Evolutionary conservation across 2,888 invertebrate species (phyloP), one percentile per base, ranked within the genome.

Genomic region (Epistrophella euchroma): DNA sequence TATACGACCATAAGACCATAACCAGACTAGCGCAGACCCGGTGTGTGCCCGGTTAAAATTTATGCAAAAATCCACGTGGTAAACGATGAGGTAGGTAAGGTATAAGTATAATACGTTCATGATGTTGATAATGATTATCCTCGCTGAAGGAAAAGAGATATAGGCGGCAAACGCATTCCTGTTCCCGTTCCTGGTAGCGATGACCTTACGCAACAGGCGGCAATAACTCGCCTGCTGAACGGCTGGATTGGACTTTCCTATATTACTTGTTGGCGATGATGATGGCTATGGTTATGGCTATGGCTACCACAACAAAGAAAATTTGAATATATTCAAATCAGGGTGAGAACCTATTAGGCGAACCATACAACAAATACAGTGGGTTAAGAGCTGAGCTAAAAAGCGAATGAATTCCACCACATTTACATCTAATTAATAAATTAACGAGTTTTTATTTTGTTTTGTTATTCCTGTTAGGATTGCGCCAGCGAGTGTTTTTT

Each of bases 51-150:
- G 83, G 83, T 77, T 35, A 52, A 87, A 87, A 87, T 87, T 87
- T 87, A 87, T 87, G 87, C 87, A 79, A 87, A 87, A 83, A 87
- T 78, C 87, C 87, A 87, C 87, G 87, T 87, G 87, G 83, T 87
- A 58, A 19, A 64, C 55, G 76, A 40, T n/a, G 68, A 50, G 25
- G 25, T 2, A 25, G 25, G 25, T 25, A 25, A 3, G 25, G 25
- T 25, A 4, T 25, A 66, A 17, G 43, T 7, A 10, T 11, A 50
- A 1, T 15, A 40, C 37, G 45, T 37, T 37, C 11, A 19, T 66
- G 43, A 43, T 32, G 73, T 56, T 50, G 76, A 72, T 72, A 68
- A 60, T 64, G 85, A 77, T 81, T 77, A 81, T 86, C 86, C 82
- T 82, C 82, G 86, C 45, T 17, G 32, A 86, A 84, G 84, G 84